Evolutionary conservation across 2,797 vertebrate genomes (phyloP).

Genomic region (Chloroceryle amazona): DNA sequence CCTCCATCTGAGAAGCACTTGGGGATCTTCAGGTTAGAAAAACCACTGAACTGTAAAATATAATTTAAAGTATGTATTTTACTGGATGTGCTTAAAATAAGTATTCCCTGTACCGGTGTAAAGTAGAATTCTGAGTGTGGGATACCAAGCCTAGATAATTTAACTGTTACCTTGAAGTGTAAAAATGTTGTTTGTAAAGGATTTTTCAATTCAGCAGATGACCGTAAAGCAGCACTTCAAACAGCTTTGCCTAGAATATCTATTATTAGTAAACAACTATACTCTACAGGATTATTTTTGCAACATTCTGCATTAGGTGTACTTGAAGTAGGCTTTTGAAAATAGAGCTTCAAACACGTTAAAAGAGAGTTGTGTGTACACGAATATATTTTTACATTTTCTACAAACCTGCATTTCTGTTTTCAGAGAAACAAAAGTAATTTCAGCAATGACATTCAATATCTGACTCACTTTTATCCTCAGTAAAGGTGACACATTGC

Average conservation of each 20-base stretch:
- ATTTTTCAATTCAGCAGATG: conserved; percentile 49
- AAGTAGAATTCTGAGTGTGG: background rate
- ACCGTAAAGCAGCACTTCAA: conserved; percentile 54
- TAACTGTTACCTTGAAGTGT: conserved; percentile 59
- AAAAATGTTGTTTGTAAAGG: conserved; percentile 38
- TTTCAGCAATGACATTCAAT: conserved; percentile 23
- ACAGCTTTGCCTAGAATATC: conserved; percentile 36
- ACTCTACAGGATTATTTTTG: conserved; percentile 53
- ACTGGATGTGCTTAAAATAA: conserved; percentile 42
- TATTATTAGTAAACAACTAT: conserved; percentile 62
- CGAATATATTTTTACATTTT: background rate
- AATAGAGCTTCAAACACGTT: conserved; percentile 2
- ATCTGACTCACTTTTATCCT: conserved; percentile 36
- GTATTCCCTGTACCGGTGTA: background rate
- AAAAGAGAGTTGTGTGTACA: background rate
- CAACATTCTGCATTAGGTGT: conserved; percentile 14
- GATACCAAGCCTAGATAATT: conserved; percentile 25
- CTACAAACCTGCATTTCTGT: background rate
- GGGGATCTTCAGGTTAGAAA: conserved; percentile 50
- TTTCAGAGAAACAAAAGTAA: conserved; percentile 16
- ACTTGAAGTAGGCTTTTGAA: conserved; percentile 23
- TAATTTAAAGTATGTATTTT: conserved; percentile 61
- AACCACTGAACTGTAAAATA: conserved; percentile 64
- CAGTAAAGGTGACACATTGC: conserved; percentile 2
- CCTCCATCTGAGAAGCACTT: conserved; percentile 37